Base-by-base conservation (phyloP, 2,797 vertebrate species). In the Leucoraja ocellata region DNA sequence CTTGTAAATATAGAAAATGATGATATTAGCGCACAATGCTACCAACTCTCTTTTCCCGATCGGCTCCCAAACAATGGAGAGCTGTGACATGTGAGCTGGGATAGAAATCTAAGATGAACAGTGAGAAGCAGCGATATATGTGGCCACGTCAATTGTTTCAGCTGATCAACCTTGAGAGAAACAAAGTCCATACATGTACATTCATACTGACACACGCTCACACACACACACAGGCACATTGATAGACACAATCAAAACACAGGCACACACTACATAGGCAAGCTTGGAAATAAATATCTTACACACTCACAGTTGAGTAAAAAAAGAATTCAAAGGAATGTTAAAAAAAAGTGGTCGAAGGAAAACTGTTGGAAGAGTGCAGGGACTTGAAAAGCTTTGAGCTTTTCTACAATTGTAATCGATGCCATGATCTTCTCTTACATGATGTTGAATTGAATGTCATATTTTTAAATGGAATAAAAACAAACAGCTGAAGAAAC, bases 51-150 rank as follows among this genome's bases (percentile, higher is more conserved):
- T 54, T 58, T 63, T 58, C 14, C 11, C n/a, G 28, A n/a, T 25
- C 0, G 13, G 16, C 28, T n/a, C 83, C 25, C 54, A n/a, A 86
- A 86, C 83, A 86, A n/a, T 63, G 83, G 83, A 86, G 61, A 86
- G 61, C 61, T 88, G 61, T 88, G 84, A 36, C 36, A 88, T 65
- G 61, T 63, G 84, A 88, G 61, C 36, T 88, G 61, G n/a, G 61
- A 14, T 88, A 61, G 84, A 88, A 88, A 88, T 88, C 18, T 88
- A 32, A 88, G 61, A 36, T 65, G 84, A 36, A 13, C 10, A 21
- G 28, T 68, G 14, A 65, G 28, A n/a, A 65, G n/a, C 61, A 68
- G n/a, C 6, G 16, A 88, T 32, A 65, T 9, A 36, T 21, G n/a
- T 16, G 6, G 58, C 7, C n/a, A 68, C 32, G n/a, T n/a, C 36